Base-by-base conservation (phyloP, 2,113 vertebrate species). In the Porphyrio hochstetteri region DNA sequence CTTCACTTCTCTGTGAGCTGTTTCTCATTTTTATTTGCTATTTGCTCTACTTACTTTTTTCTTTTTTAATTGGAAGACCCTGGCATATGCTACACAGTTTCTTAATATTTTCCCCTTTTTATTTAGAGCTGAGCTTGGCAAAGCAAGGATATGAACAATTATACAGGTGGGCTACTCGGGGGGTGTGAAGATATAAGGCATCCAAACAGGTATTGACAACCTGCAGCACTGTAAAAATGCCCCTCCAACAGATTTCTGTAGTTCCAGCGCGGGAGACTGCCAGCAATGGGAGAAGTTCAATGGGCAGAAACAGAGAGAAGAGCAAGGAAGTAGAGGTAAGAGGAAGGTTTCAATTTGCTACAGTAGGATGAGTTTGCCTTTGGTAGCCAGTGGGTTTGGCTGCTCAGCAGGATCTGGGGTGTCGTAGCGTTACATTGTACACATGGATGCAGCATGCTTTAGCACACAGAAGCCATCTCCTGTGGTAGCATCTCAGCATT, bases 161-260 rank as follows among this genome's bases (percentile, higher is more conserved):
- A 95, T 96, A 94, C 97, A 97, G 97, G 97, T 98, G 98, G 97
- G 96, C 96, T 98, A 60, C 97, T 96, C 95, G 10, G 98, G 97
- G 95, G 92, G 93, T 97, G 97, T 95, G 97, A 97, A 98, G 97
- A 97, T 92, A 90, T 96, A 92, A 97, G 97, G 92, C 97, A 70
- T 88, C 97, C 97, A 95, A 90, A 97, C 97, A 97, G 97, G 97
- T 94, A 79, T 52, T 91, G 97, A 97, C 96, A 94, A 92, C 96
- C 97, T 93, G 91, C 98, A 95, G 89, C 96, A 90, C 85, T 95
- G 80, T 93, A 98, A 98, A 82, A 93, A 99, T 99, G 99, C 99
- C 99, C 86, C 96, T 99, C 93, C 99, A 99, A 84, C 98, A 99
- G 98, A 99, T 99, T 96, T 99, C 98, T 68, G 98, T 99, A 98